Evolutionary conservation across 2,113 vertebrate genomes (phyloP).

Genomic region (Ciconia boyciana): DNA sequence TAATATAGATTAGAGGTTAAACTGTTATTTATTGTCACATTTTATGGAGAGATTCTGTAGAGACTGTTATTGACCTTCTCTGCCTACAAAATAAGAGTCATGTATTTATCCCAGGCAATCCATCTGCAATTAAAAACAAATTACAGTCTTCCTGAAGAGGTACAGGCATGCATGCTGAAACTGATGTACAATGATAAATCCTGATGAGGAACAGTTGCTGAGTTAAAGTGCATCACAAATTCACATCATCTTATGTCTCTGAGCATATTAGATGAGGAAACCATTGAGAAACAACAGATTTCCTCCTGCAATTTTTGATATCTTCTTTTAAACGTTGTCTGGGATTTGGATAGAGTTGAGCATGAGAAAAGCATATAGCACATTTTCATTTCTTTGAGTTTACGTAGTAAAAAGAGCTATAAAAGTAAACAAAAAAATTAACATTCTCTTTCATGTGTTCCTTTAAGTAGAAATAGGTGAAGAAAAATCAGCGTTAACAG

Average conservation of each 20-base stretch:
- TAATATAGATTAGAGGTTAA: conserved; percentile 38
- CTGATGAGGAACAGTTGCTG: neutral
- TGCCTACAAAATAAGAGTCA: conserved; percentile 1
- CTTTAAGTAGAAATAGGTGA: neutral
- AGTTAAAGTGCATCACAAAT: neutral
- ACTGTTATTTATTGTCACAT: conserved; percentile 7
- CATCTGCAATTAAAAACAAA: neutral
- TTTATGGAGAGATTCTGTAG: neutral
- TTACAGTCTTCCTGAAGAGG: neutral
- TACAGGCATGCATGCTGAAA: neutral
- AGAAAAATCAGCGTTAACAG: neutral
- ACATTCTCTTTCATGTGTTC: neutral
- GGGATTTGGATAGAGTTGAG: neutral
- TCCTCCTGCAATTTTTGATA: neutral
- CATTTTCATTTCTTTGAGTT: neutral
- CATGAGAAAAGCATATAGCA: neutral
- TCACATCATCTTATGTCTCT: neutral
- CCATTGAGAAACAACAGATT: neutral
- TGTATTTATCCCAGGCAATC: neutral
- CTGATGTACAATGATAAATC: neutral
- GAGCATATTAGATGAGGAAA: neutral
- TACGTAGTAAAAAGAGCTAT: neutral
- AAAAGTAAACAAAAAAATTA: neutral
- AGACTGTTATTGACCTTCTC: conserved; percentile 12
- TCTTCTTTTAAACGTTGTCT: fast-evolving